phyloP scores from a whole-genome alignment of 2,888 invertebrate species.

The Listrodromus nycthemerus region DNA sequence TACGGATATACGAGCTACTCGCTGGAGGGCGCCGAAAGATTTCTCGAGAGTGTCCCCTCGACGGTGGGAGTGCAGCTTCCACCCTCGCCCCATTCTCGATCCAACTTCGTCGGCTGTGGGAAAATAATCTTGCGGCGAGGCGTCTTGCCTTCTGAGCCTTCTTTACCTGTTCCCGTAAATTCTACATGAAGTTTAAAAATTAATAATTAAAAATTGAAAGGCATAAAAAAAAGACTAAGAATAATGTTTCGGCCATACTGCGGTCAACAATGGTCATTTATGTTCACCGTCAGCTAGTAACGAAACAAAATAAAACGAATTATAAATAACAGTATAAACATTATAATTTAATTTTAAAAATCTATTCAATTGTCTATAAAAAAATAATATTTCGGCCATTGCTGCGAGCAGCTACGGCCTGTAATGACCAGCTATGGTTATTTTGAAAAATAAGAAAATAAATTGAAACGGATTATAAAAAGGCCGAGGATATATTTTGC shows the following conservation, averaged over 20 bases:
- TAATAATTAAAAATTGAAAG: conserved; percentile 24
- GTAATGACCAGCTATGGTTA: too few species aligned
- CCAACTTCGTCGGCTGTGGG: conserved; percentile 64
- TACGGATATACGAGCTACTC: conserved; percentile 57
- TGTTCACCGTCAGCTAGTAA: too few species aligned
- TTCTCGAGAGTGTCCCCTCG: conserved; percentile 52
- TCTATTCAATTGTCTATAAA: too few species aligned
- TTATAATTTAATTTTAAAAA: too few species aligned
- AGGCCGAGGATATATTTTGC: conserved; percentile 39
- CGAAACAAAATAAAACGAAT: background rate
- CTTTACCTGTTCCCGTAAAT: background rate
- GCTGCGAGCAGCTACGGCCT: background rate
- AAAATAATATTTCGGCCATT: conserved; percentile 28
- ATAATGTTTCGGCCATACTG: background rate
- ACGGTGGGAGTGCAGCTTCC: conserved; percentile 33
- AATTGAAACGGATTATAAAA: background rate
- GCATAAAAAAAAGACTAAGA: background rate
- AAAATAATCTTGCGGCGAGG: conserved; percentile 51
- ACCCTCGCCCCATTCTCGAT: conserved; percentile 41
- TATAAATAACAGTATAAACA: too few species aligned
- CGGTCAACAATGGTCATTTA: too few species aligned
- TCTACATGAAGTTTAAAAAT: background rate
- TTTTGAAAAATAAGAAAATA: background rate
- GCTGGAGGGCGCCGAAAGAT: conserved; percentile 46
- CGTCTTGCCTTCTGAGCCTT: conserved; percentile 47